A percentile compares a stretch with the other conserved stretches of the same genome.
These are phyloP conservation scores for Heliconius hewitsoni DNA, from an alignment of 1,140 invertebrate species.

Conservation along the genomic window DNA sequence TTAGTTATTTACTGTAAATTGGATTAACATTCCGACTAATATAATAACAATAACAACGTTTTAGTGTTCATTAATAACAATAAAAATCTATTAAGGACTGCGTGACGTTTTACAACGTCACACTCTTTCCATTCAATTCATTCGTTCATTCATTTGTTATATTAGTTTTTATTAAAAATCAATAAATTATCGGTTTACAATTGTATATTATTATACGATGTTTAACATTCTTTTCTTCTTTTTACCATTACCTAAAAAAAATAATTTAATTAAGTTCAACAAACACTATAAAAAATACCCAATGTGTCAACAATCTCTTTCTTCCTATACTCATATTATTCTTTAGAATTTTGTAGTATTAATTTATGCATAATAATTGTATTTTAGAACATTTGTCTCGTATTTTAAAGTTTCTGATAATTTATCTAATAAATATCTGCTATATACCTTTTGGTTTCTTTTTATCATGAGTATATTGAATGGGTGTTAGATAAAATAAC, in stretches of 20 bases:
- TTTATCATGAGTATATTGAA: too few species aligned
- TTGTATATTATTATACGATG: too few species aligned
- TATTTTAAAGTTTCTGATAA: not conserved
- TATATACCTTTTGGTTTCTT: not conserved
- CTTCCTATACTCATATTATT: slow-evolving; percentile 6
- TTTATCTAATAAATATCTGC: not conserved
- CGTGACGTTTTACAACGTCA: not conserved
- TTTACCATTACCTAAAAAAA: not conserved
- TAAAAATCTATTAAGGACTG: not conserved
- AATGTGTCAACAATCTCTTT: not conserved
- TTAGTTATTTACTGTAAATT: not conserved
- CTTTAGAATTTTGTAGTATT: slow-evolving; percentile 23
- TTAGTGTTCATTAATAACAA: not conserved
- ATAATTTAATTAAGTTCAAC: not conserved
- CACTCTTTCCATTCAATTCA: not conserved
- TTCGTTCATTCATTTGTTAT: not conserved
- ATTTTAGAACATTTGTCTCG: not conserved
- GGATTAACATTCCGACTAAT: not conserved
- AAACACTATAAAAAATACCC: not conserved
- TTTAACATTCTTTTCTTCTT: too few species aligned
- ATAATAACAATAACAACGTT: not conserved
- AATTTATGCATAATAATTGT: slow-evolving; percentile 31
- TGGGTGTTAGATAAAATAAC: not conserved
- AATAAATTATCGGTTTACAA: too few species aligned
- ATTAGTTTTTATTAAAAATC: not conserved